A percentile compares a stretch with the other conserved stretches of the same genome.
These are phyloP conservation scores for Rhopilema esculentum DNA, from an alignment of 30 jellyfish, hydroid and myxozoan species.

Conservation along the genomic window DNA sequence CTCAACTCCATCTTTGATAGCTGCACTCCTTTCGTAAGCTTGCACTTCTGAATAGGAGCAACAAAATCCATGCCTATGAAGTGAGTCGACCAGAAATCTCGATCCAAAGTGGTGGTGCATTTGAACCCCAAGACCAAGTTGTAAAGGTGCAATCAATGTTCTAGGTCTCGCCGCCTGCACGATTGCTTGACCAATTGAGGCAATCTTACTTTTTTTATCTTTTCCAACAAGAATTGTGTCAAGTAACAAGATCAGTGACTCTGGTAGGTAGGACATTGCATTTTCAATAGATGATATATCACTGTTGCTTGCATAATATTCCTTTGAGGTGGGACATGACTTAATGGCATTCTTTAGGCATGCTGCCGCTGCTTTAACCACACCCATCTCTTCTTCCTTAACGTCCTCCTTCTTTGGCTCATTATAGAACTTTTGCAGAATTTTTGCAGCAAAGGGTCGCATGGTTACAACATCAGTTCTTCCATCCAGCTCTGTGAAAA, in stretches of 20 bases:
- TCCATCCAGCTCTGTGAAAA: slow-evolving; percentile 41
- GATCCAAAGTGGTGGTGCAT: slow-evolving; percentile 64
- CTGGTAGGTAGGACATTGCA: slow-evolving; percentile 42
- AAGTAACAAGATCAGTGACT: slow-evolving; percentile 46
- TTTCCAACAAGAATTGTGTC: slow-evolving; percentile 41
- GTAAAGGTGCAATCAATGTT: slow-evolving; percentile 58
- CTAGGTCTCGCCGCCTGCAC: slow-evolving; percentile 70
- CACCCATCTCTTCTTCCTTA: slow-evolving; percentile 45
- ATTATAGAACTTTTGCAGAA: slow-evolving; percentile 8
- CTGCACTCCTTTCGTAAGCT: slow-evolving; percentile 44
- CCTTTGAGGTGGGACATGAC: slow-evolving; percentile 46
- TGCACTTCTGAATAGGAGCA: slow-evolving; percentile 63
- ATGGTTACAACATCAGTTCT: slow-evolving; percentile 48
- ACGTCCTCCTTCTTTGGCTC: slow-evolving; percentile 46
- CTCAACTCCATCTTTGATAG: slow-evolving; percentile 59
- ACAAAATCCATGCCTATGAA: slow-evolving; percentile 70
- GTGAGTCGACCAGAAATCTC: slow-evolving; percentile 59
- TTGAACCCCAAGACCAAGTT: slow-evolving; percentile 49
- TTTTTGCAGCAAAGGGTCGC: slow-evolving; percentile 44
- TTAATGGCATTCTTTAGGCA: slow-evolving; percentile 30
- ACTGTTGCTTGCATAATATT: slow-evolving; percentile 32
- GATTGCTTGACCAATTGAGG: slow-evolving; percentile 71
- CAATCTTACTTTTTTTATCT: slow-evolving; percentile 35
- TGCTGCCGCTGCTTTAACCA: not conserved
- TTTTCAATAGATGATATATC: slow-evolving; percentile 27